These are phyloP conservation scores for Rhineura floridana DNA, from an alignment of 2,113 vertebrate species.

Conservation along the genomic window DNA sequence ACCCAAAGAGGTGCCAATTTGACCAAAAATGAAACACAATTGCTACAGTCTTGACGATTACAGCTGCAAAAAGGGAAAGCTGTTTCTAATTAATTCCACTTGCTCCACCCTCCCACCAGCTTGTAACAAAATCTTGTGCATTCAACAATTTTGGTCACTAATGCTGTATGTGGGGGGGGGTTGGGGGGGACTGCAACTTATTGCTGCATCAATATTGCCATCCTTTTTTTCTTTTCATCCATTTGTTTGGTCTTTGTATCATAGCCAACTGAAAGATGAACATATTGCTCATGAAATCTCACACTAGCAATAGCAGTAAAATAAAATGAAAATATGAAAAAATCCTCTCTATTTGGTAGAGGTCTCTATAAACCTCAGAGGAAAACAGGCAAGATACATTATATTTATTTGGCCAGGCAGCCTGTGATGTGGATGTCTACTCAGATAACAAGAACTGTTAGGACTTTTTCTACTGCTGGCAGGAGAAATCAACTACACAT, in stretches of 20 bases:
- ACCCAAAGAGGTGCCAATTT: not conserved
- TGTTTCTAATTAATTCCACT: not conserved
- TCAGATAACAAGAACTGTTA: not conserved
- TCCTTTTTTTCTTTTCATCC: not conserved
- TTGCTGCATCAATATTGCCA: not conserved
- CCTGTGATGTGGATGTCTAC: not conserved
- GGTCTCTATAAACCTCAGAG: not conserved
- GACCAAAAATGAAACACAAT: not conserved
- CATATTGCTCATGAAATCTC: not conserved
- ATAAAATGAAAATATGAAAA: not conserved
- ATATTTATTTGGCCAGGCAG: not conserved
- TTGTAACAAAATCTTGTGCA: not conserved
- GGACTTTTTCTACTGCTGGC: not conserved
- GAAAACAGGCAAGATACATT: not conserved
- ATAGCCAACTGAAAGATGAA: not conserved
- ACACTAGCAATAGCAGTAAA: not conserved
- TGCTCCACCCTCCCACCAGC: not conserved
- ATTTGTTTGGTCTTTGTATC: not conserved
- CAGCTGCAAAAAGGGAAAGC: not conserved
- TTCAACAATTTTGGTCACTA: not conserved
- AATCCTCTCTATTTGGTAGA: not conserved
- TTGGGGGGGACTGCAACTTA: too few relatives aligned
- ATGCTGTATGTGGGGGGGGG: not conserved
- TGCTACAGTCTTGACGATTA: not conserved
- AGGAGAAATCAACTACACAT: not conserved